Evolutionary conservation across 2,113 vertebrate genomes (phyloP).

Genomic region (Gnathonemus longibarbis): DNA sequence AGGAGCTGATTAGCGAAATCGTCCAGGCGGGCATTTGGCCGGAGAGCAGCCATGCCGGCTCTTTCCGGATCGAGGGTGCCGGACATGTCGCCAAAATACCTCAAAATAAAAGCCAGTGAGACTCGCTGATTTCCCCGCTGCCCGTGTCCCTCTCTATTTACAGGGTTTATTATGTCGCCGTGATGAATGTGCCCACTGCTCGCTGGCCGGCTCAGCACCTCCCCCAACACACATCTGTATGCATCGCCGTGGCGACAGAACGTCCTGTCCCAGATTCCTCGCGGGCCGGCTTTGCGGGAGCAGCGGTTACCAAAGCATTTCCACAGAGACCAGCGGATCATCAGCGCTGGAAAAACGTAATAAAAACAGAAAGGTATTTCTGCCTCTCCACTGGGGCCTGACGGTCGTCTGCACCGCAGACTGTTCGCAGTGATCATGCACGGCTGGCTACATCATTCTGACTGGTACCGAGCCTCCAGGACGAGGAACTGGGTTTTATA

Average conservation of each 20-base stretch:
- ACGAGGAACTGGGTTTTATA: not conserved
- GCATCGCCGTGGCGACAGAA: not conserved
- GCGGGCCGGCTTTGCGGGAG: not conserved
- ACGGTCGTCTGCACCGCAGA: not conserved
- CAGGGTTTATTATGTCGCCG: slow-evolving; percentile 2
- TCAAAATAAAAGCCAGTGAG: not conserved
- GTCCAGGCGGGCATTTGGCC: not conserved
- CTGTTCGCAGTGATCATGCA: not conserved
- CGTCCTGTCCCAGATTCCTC: not conserved
- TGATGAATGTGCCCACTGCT: slow-evolving; percentile 18
- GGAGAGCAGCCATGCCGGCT: not conserved
- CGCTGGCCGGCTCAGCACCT: not conserved
- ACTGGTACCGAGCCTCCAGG: not conserved
- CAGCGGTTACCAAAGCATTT: not conserved
- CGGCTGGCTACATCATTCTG: not conserved
- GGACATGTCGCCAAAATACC: not conserved
- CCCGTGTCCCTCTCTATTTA: not conserved
- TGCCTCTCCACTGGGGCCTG: not conserved
- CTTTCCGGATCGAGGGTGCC: not conserved
- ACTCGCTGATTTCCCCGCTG: not conserved
- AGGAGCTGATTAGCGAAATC: not conserved
- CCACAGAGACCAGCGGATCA: not conserved
- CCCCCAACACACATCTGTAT: slow-evolving; percentile 6
- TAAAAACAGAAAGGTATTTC: not conserved
- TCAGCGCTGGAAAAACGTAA: not conserved